Evolutionary conservation across 2,113 vertebrate genomes (phyloP).

Genomic region (Lipophrys pholis): DNA sequence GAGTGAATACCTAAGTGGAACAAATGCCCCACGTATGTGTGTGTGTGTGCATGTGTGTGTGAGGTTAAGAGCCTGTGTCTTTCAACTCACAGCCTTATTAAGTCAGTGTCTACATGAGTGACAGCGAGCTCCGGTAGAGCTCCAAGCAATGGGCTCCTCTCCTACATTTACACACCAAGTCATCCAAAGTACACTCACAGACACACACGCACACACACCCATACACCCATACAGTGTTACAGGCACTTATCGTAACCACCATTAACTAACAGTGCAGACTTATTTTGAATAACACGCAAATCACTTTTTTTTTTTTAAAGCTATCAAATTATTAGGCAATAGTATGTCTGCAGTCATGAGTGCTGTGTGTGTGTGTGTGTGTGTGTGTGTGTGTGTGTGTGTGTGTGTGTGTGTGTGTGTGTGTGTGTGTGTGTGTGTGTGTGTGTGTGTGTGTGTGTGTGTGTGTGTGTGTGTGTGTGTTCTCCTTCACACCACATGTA

Average conservation of each 20-base stretch:
- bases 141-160: constrained; percentile 66
- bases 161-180: constrained; percentile 35
- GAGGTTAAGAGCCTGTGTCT: constrained; percentile 48
- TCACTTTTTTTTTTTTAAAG: constrained; percentile 22
- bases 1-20: constrained; percentile 53
- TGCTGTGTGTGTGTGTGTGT: constrained; percentile 7
- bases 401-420: too few relatives aligned
- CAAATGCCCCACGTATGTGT: constrained; percentile 35
- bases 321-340: constrained; percentile 40
- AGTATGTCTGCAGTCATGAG: constrained; percentile 36
- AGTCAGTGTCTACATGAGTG: constrained; percentile 64
- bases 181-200: constrained; percentile 35
- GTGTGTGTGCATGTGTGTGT: constrained; percentile 15
- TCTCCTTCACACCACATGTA: constrained; percentile 56
- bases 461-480: constrained; percentile 20
- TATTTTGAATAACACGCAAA: constrained; percentile 30
- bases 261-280: constrained; percentile 30
- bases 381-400: too few relatives aligned
- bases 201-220: constrained; percentile 11
- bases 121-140: constrained; percentile 73
- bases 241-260: constrained; percentile 1
- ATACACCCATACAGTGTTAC: neutral
- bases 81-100: constrained; percentile 70
- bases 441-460: neutral
- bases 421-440: too few relatives aligned